These are phyloP conservation scores for Hesperophylax magnus DNA, from an alignment of 1,140 invertebrate species.

Conservation along the genomic window DNA sequence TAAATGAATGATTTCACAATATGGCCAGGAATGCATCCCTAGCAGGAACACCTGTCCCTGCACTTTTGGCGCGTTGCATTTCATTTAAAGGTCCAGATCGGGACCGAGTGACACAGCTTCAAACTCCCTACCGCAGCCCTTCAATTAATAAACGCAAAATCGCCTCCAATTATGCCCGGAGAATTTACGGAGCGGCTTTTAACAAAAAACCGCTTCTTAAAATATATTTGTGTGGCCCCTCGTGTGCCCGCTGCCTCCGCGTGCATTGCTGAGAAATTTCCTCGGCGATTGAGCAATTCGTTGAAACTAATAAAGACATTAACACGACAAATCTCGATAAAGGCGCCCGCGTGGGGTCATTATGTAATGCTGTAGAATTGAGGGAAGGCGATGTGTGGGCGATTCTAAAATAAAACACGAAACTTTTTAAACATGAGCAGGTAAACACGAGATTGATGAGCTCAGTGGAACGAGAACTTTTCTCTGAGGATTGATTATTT, in stretches of 20 bases:
- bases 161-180: slow-evolving; percentile 4
- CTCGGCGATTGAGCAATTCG: slow-evolving; percentile 24
- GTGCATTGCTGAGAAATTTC: slow-evolving; percentile 15
- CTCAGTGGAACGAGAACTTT: slow-evolving; percentile 3
- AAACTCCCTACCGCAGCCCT: not conserved
- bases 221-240: not conserved
- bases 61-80: not conserved
- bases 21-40: too few relatives aligned
- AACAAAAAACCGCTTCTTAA: not conserved
- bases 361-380: slow-evolving; percentile 13
- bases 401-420: slow-evolving; percentile 32
- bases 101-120: not conserved
- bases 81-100: not conserved
- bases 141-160: slow-evolving; percentile 17
- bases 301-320: slow-evolving; percentile 38
- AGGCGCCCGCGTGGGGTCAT: slow-evolving; percentile 18
- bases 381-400: slow-evolving; percentile 14
- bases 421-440: slow-evolving; percentile 14
- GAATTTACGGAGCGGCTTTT: too few relatives aligned
- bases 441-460: slow-evolving; percentile 17
- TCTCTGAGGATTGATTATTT: not conserved
- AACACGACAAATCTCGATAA: slow-evolving; percentile 35
- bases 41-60: not conserved
- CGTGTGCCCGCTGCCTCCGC: not conserved
- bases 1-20: too few relatives aligned